Evolutionary conservation across 2,888 invertebrate genomes (phyloP), one percentile per base, ranked within the genome.

Genomic region (Ferdinandea cuprea): DNA sequence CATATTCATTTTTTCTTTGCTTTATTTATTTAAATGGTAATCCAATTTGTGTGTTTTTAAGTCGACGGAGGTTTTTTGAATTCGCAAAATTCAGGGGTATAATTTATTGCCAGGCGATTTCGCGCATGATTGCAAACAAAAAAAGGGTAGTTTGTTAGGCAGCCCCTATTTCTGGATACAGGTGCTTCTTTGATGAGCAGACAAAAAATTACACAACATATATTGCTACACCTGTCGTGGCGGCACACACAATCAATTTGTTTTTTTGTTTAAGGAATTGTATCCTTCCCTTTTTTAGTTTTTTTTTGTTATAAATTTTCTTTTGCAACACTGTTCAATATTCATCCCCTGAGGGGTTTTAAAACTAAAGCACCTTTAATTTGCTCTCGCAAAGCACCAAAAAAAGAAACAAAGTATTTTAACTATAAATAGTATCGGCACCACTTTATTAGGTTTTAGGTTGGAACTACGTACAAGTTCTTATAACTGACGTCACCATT

Each of bases 401-500:
- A 4, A 9, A 25, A 37, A 25, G 44, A n/a, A 32, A 52, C 7
- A 25, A 37, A 25, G 44, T 21, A 32, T 32, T 5, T 17, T 9
- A 11, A 52, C n/a, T 32, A 17, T 21, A 21, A 21, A 11, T 11
- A 35, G 30, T 35, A 15, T 32, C 15, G 21, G 25, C 63, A 46
- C 61, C 32, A 28, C 13, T n/a, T n/a, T n/a, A 46, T 46, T 59
- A 15, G 59, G 44, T 15, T 59, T 30, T n/a, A n/a, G n/a, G n/a
- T n/a, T n/a, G n/a, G n/a, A n/a, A n/a, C n/a, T n/a, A n/a, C n/a
- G n/a, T n/a, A n/a, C 68, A 80, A 80, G 50, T 76, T 80, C 32
- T 81, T 25, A 44, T 50, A 30, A 52, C 71, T 81, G 78, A 83
- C 83, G 83, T 83, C 83, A 83, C 83, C 83, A 83, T 83, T 83